Conservation (phyloP, 2,888 invertebrate species). For the Aphidoletes aphidimyza region DNA sequence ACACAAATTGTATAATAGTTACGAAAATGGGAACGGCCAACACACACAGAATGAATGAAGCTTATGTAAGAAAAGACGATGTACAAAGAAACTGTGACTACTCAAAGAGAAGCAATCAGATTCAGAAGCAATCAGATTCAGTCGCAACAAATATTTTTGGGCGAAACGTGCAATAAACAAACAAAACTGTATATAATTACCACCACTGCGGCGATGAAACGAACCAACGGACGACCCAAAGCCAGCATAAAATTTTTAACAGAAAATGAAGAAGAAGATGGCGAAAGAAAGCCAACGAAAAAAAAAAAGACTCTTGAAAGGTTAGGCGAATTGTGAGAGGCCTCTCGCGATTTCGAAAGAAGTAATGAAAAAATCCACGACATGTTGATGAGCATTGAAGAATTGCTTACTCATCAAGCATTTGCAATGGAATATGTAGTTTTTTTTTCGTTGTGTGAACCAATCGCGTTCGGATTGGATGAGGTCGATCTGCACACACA, state of each 20-base stretch:
- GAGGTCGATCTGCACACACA: constrained; percentile 51
- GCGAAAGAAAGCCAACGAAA: not conserved
- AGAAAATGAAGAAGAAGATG: not conserved
- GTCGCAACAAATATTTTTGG: not conserved
- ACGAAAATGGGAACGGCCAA: no score
- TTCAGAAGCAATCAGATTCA: constrained; percentile 28
- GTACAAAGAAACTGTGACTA: not conserved
- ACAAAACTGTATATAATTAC: constrained; percentile 30
- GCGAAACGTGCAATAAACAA: not conserved
- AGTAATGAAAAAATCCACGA: not conserved
- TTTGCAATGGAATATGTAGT: constrained; percentile 9
- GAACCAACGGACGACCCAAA: not conserved
- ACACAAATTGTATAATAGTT: no score
- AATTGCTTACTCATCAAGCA: constrained; percentile 53
- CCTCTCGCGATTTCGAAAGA: constrained; percentile 2
- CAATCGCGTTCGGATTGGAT: constrained; percentile 30
- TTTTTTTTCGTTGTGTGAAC: not conserved
- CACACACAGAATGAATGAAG: not conserved
- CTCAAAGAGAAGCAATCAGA: constrained; percentile 24
- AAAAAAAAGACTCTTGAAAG: constrained; percentile 8
- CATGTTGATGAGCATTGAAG: constrained; percentile 44
- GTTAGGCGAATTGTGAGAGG: constrained; percentile 29
- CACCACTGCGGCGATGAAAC: not conserved
- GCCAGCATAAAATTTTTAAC: not conserved
- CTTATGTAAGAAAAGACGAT: not conserved